phyloP scores from a whole-genome alignment of 2,888 invertebrate species.

The Noctua comes region DNA sequence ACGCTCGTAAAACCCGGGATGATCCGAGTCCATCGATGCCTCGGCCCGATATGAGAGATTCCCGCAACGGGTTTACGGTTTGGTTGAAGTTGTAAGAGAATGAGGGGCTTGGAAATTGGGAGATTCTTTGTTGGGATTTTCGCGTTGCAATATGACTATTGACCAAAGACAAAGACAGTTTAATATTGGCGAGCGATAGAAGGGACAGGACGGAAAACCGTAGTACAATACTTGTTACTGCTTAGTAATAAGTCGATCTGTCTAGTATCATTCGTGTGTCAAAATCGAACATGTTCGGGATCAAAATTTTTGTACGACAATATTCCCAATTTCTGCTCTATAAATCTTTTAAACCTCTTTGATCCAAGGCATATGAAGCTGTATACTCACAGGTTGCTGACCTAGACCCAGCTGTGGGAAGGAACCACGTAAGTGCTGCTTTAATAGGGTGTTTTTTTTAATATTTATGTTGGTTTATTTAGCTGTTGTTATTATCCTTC shows the following conservation, averaged over 20 bases:
- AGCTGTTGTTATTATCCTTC: no score
- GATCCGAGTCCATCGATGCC: slow-evolving; percentile 84
- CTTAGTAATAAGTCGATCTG: no score
- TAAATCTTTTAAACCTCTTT: no score
- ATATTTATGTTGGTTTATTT: no score
- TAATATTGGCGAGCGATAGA: no score
- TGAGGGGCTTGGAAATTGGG: neutral
- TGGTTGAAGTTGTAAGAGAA: slow-evolving; percentile 58
- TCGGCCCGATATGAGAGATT: slow-evolving; percentile 85
- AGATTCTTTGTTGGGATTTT: neutral
- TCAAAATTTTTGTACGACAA: no score
- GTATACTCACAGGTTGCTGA: neutral
- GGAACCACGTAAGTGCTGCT: neutral
- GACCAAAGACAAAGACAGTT: neutral
- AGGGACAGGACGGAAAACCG: no score
- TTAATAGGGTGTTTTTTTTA: no score
- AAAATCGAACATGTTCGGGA: no score
- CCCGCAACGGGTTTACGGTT: slow-evolving; percentile 71
- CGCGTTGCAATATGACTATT: neutral
- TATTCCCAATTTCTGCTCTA: no score
- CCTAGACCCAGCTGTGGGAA: neutral
- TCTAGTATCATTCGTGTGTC: no score
- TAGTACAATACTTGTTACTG: no score
- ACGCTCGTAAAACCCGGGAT: slow-evolving; percentile 86
- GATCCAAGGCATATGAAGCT: neutral